A percentile compares a stretch with the other conserved stretches of the same genome.
These are phyloP conservation scores for Drosophila quinaria DNA, from an alignment of 2,888 invertebrate genomes.

Conservation along the genomic window DNA sequence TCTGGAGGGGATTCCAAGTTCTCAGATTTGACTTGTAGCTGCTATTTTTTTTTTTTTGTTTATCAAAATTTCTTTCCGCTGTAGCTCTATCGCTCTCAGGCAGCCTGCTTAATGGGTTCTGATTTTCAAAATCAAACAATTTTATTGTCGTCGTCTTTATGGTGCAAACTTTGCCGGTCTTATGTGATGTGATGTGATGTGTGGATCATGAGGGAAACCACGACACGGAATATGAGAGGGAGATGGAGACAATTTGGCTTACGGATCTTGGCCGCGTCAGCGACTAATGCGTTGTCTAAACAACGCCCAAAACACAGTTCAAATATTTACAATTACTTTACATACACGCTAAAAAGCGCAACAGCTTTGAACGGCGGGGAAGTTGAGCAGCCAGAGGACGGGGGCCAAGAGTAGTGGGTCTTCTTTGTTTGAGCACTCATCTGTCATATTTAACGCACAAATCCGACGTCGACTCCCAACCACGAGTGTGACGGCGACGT, in stretches of 20 bases:
- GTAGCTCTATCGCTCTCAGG: not conserved
- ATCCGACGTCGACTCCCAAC: constrained; percentile 44
- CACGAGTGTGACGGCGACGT: constrained; percentile 23
- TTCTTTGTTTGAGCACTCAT: constrained; percentile 60
- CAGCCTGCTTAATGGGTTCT: constrained; percentile 70
- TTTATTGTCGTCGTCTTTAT: constrained; percentile 68
- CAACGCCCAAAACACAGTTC: constrained; percentile 48
- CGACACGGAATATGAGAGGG: not conserved
- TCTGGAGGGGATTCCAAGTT: constrained; percentile 5
- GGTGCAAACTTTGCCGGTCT: constrained; percentile 60
- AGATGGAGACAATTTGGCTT: constrained; percentile 5
- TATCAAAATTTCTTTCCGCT: constrained; percentile 32
- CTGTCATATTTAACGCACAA: constrained; percentile 71
- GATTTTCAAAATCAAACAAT: constrained; percentile 74
- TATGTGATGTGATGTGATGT: constrained; percentile 40
- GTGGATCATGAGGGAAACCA: constrained; percentile 3
- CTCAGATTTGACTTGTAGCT: constrained; percentile 9
- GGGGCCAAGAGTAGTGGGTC: not conserved
- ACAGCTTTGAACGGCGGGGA: constrained; percentile 23
- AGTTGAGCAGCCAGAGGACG: not conserved
- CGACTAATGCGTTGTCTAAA: constrained; percentile 59
- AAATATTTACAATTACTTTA: constrained; percentile 77
- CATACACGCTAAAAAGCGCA: constrained; percentile 59
- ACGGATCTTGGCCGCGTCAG: constrained; percentile 29
- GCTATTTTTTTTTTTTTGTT: constrained; percentile 27